Percentiles rank a stretch among this genome's conserved stretches.
These are phyloP conservation scores for Sorex araneus DNA, from an alignment of 2,113 vertebrate species.

Conservation along the genomic window DNA sequence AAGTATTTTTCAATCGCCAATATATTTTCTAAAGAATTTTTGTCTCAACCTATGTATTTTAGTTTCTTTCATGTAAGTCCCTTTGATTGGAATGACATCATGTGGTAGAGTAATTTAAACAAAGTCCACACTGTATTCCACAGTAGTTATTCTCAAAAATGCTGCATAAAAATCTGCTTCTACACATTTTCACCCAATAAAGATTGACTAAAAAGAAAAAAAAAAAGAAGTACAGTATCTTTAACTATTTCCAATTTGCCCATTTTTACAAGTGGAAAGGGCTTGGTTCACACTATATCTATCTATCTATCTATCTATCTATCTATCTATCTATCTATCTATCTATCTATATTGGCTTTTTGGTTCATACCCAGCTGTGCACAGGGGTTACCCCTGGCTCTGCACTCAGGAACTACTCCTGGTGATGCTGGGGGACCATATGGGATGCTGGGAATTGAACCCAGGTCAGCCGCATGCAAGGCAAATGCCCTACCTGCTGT, in stretches of 20 bases:
- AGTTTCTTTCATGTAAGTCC: constrained; percentile 1
- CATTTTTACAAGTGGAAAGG: background rate
- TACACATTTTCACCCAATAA: background rate
- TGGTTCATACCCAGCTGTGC: too few relatives aligned
- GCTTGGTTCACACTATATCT: background rate
- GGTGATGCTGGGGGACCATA: too few relatives aligned
- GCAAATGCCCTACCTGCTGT: too few relatives aligned
- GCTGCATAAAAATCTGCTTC: background rate
- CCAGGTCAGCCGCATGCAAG: too few relatives aligned
- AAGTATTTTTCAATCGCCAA: background rate
- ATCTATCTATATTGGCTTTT: too few relatives aligned
- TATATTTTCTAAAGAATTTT: background rate
- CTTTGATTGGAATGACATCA: background rate
- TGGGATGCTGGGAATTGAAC: too few relatives aligned
- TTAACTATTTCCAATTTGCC: too few relatives aligned
- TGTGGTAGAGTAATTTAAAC: background rate
- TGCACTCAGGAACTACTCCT: too few relatives aligned
- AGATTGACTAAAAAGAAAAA: background rate
- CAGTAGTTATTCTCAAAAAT: background rate
- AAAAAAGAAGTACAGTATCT: too few relatives aligned
- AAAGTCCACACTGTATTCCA: constrained; percentile 13
- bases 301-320: too few relatives aligned
- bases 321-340: too few relatives aligned
- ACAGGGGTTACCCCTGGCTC: too few relatives aligned
- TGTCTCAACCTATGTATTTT: background rate